These are phyloP conservation scores for Melanotaenia boesemani DNA, from an alignment of 2,797 vertebrate genomes.

Conservation along the genomic window DNA sequence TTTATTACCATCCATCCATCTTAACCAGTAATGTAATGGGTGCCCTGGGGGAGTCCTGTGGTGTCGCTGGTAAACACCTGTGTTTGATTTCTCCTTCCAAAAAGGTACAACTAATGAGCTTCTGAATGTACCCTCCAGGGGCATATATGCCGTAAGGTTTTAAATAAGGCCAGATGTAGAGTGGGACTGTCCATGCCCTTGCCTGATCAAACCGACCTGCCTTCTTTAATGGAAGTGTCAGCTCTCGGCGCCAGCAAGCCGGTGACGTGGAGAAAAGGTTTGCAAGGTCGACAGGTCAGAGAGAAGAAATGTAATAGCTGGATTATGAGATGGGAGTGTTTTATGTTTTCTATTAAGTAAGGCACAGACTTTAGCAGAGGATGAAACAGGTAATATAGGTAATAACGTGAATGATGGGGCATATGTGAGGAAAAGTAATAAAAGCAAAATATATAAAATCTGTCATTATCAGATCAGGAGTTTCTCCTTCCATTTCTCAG, in stretches of 20 bases:
- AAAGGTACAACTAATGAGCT: constrained; percentile 68
- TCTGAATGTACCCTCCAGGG: constrained; percentile 47
- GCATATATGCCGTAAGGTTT: constrained; percentile 42
- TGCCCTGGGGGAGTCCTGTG: constrained; percentile 41
- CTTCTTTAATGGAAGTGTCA: constrained; percentile 72
- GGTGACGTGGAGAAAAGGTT: constrained; percentile 36
- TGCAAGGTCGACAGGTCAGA: constrained; percentile 34
- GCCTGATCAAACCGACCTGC: constrained; percentile 71
- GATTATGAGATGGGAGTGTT: constrained; percentile 48
- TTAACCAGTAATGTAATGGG: constrained; percentile 26
- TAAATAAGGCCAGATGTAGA: constrained; percentile 73
- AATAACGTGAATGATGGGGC: constrained; percentile 16
- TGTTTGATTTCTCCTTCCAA: constrained; percentile 68
- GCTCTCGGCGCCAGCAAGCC: constrained; percentile 35
- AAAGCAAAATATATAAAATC: constrained; percentile 18
- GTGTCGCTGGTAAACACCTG: constrained; percentile 62
- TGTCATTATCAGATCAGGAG: constrained; percentile 15
- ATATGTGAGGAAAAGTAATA: constrained; percentile 17
- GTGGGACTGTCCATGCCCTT: constrained; percentile 37
- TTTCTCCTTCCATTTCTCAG: constrained; percentile 4
- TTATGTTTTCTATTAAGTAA: constrained; percentile 48
- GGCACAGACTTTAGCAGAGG: constrained; percentile 2
- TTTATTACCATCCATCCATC: constrained; percentile 55
- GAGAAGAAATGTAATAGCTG: constrained; percentile 38
- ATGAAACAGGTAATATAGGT: constrained; percentile 28